phyloP scores from a whole-genome alignment of 2,797 vertebrate genomes.

The Loriculus beryllinus region DNA sequence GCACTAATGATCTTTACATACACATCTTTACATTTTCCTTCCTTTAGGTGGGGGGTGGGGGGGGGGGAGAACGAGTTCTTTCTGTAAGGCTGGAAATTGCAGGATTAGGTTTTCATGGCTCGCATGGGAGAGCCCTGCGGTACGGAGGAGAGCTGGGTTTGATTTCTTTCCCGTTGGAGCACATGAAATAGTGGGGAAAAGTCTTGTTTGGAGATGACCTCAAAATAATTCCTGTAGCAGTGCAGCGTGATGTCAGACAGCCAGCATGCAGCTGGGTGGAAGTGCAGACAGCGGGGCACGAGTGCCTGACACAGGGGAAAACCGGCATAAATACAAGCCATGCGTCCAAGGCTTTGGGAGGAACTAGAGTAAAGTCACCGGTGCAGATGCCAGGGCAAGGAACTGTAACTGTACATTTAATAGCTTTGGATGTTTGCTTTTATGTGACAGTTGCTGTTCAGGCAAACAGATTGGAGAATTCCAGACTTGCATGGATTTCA shows the following conservation, averaged over 20 bases:
- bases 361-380: slow-evolving; percentile 52
- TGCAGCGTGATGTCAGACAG: background rate
- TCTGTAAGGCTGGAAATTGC: background rate
- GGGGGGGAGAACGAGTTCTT: background rate
- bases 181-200: background rate
- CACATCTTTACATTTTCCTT: background rate
- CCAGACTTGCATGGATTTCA: background rate
- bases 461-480: slow-evolving; percentile 50
- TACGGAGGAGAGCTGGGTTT: background rate
- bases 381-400: slow-evolving; percentile 11
- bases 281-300: background rate
- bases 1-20: background rate
- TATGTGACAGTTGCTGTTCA: slow-evolving; percentile 46
- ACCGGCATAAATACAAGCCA: background rate
- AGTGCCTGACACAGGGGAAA: slow-evolving; percentile 1
- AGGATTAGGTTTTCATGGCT: background rate
- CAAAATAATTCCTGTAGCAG: background rate
- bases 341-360: background rate
- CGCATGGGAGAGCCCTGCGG: background rate
- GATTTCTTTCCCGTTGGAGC: background rate
- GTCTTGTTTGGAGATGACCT: background rate
- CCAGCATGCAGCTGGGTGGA: background rate
- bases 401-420: background rate
- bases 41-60: background rate
- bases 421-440: slow-evolving; percentile 38